These are phyloP conservation scores for Copidosoma floridanum DNA, from an alignment of 1,140 invertebrate genomes.

Conservation along the genomic window DNA sequence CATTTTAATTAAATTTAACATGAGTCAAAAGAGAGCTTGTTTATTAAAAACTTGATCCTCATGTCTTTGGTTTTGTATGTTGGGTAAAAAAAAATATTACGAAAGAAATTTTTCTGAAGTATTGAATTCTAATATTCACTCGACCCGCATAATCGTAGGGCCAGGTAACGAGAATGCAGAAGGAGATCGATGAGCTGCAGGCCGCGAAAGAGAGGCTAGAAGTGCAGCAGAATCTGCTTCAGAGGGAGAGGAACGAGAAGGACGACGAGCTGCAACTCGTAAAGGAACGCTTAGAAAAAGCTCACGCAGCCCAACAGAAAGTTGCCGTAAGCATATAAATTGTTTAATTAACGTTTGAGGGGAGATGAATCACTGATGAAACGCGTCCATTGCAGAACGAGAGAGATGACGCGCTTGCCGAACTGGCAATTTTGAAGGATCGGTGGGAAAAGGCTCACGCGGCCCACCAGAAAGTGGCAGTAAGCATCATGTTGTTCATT, in stretches of 20 bases:
- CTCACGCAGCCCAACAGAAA: constrained; percentile 79
- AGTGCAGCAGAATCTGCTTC: constrained; percentile 71
- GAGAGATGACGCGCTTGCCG: constrained; percentile 77
- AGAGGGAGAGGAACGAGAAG: constrained; percentile 79
- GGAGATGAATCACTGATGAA: too few species aligned
- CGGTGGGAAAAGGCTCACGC: constrained; percentile 83
- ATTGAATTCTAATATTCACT: too few species aligned
- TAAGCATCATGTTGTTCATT: too few species aligned
- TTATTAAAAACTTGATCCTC: too few species aligned
- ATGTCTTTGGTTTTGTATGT: too few species aligned
- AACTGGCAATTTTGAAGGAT: constrained; percentile 83
- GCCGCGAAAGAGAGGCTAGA: constrained; percentile 81
- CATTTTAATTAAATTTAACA: too few species aligned
- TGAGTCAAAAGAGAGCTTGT: too few species aligned
- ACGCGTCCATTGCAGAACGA: too few species aligned
- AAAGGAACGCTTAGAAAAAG: constrained; percentile 85
- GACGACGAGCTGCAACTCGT: constrained; percentile 82
- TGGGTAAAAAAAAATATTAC: too few species aligned
- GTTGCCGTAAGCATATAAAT: constrained; percentile 63
- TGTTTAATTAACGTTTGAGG: too few species aligned
- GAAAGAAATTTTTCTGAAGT: background rate
- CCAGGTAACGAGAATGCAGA: constrained; percentile 84
- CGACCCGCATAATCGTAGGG: too few species aligned
- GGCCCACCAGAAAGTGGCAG: constrained; percentile 79
- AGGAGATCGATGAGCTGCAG: constrained; percentile 81